A percentile compares a stretch with the other conserved stretches of the same genome.
These are phyloP conservation scores for Empis livida DNA, from an alignment of 2,888 invertebrate genomes.

Conservation along the genomic window DNA sequence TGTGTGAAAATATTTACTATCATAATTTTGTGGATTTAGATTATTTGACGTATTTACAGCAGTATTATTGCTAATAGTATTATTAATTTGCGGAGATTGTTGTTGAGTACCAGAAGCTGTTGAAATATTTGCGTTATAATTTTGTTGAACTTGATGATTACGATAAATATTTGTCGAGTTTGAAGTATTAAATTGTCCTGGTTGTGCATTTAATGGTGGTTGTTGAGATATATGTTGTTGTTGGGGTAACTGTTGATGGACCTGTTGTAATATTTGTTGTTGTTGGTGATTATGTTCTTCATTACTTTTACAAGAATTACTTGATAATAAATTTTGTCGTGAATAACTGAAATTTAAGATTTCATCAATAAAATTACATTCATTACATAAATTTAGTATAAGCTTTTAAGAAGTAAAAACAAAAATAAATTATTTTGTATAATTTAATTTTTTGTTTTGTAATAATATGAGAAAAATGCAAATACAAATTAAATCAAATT, in stretches of 20 bases:
- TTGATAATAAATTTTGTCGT: constrained; percentile 73
- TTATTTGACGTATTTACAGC: constrained; percentile 31
- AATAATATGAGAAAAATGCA: no score
- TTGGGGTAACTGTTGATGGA: constrained; percentile 11
- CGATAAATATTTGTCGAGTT: constrained; percentile 11
- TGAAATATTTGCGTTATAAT: not conserved
- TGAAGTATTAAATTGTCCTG: constrained; percentile 9
- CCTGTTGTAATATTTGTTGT: constrained; percentile 27
- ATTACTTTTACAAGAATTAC: constrained; percentile 52
- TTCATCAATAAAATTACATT: no score
- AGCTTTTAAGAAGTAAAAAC: no score
- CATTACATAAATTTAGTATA: no score
- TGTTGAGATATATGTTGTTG: constrained; percentile 13
- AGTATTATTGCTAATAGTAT: constrained; percentile 6
- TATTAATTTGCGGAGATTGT: not conserved
- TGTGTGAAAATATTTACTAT: constrained; percentile 19
- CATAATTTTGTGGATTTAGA: constrained; percentile 41
- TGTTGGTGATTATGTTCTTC: constrained; percentile 44
- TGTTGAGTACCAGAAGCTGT: not conserved
- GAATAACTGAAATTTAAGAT: constrained; percentile 55
- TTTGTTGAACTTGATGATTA: not conserved
- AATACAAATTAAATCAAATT: no score
- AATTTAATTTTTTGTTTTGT: no score
- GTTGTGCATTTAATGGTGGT: constrained; percentile 13
- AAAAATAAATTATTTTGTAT: no score